Conservation (phyloP, 2,113 vertebrate genomes). For the Suricata suricatta region DNA sequence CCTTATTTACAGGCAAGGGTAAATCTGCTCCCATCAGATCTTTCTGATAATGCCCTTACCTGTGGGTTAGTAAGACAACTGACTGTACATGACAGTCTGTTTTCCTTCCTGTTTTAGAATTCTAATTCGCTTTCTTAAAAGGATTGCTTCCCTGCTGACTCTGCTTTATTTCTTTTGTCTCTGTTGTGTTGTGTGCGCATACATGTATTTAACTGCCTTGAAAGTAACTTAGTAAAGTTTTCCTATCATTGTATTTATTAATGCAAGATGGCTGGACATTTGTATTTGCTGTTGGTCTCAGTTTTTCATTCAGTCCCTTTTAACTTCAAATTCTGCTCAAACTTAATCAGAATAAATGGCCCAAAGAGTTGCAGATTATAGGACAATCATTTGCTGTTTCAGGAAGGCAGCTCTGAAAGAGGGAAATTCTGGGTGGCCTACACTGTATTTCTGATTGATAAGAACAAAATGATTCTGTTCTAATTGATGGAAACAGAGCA, state of each 20-base stretch:
- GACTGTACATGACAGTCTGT: background rate
- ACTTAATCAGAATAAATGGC: background rate
- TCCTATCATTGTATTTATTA: background rate
- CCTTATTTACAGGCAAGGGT: background rate
- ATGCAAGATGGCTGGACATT: background rate
- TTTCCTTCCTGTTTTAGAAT: conserved; percentile 47
- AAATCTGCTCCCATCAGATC: background rate
- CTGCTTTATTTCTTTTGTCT: background rate
- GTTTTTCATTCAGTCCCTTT: conserved; percentile 31
- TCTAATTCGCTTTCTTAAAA: conserved; percentile 46
- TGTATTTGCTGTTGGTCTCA: background rate
- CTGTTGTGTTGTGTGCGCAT: background rate
- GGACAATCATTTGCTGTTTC: background rate
- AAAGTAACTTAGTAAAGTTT: background rate
- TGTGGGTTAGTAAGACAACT: background rate
- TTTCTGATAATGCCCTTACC: background rate
- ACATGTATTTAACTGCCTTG: background rate
- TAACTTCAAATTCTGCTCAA: conserved; percentile 3
- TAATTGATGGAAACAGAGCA: background rate
- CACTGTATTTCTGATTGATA: background rate
- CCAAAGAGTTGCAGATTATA: background rate
- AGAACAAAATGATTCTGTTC: background rate
- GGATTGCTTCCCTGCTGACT: background rate
- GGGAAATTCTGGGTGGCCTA: background rate
- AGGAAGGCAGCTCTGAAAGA: background rate